Conservation (phyloP, 1,140 invertebrate genomes). For the Atta cephalotes region DNA sequence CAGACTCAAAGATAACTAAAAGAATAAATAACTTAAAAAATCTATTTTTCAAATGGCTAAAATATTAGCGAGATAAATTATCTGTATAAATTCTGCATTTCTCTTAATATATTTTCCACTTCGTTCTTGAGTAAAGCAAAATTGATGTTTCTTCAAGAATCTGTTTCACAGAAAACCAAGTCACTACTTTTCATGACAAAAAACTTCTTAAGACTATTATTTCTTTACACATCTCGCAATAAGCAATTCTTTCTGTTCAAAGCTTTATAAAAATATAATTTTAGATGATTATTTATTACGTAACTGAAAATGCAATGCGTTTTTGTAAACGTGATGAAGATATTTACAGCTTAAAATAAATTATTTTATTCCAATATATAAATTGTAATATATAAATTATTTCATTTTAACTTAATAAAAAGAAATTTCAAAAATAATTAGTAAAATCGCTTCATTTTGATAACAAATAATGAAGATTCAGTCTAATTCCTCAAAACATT, state of each 20-base stretch:
- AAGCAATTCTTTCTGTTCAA: background rate
- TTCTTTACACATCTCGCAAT: slow-evolving; percentile 17
- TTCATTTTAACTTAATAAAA: background rate
- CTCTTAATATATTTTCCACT: background rate
- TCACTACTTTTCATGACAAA: background rate
- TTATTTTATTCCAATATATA: background rate
- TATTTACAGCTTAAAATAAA: background rate
- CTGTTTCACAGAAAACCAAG: background rate
- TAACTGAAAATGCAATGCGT: background rate
- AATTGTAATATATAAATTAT: background rate
- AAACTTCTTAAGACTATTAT: slow-evolving; percentile 30
- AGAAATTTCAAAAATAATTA: background rate
- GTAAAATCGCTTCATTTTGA: background rate
- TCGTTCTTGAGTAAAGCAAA: background rate
- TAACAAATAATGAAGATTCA: background rate
- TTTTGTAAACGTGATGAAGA: background rate
- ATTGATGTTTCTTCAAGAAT: slow-evolving; percentile 11
- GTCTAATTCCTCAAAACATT: background rate
- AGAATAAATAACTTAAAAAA: background rate
- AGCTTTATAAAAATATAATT: background rate
- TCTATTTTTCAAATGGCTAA: background rate
- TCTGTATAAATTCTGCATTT: background rate
- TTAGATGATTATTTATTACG: background rate
- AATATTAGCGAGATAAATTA: background rate
- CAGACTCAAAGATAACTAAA: background rate